phyloP scores from a whole-genome alignment of 2,888 invertebrate species.

The Heliconius erato region DNA sequence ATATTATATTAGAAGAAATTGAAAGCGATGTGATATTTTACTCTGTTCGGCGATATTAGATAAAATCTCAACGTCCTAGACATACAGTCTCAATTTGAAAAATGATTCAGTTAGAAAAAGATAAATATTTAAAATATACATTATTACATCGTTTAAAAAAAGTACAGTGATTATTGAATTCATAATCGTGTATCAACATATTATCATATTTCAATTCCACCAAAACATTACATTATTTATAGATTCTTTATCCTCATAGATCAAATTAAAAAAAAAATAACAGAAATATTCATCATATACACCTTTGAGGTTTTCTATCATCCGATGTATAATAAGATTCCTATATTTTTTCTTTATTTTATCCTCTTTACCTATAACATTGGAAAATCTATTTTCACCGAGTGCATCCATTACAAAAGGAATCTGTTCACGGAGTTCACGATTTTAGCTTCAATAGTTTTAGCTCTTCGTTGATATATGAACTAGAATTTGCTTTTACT shows the following conservation, averaged over 20 bases:
- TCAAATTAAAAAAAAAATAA: background rate
- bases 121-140: too few relatives aligned
- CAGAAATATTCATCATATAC: background rate
- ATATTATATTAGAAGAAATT: too few relatives aligned
- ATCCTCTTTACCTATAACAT: background rate
- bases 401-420: background rate
- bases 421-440: conserved; percentile 6
- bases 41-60: too few relatives aligned
- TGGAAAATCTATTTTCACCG: conserved; percentile 10
- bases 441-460: conserved; percentile 1
- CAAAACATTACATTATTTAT: background rate
- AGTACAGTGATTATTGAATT: too few relatives aligned
- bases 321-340: background rate
- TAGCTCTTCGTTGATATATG: conserved; percentile 12
- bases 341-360: conserved; percentile 10
- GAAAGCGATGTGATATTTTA: too few relatives aligned
- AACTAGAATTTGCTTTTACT: conserved; percentile 4
- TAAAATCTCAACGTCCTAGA: too few relatives aligned
- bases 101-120: too few relatives aligned
- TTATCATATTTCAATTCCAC: background rate
- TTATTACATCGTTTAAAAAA: too few relatives aligned
- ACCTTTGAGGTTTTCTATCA: background rate
- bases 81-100: too few relatives aligned
- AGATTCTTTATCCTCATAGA: background rate
- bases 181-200: background rate